Evolutionary conservation across 2,888 invertebrate species (phyloP).

Genomic region (Tipula lateralis): DNA sequence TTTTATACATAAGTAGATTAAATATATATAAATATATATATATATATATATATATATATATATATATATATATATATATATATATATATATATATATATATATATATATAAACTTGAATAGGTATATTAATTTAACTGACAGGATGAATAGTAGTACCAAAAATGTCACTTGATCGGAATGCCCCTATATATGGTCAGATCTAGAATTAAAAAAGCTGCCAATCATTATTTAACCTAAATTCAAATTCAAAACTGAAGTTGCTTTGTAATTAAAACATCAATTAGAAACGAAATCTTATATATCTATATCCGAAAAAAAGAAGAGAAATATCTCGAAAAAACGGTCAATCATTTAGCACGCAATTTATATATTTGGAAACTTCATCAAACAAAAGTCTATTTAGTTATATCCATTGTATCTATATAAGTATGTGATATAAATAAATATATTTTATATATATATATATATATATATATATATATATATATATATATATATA

Average conservation of each 20-base stretch:
- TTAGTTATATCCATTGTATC: neutral
- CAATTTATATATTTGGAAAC: constrained; percentile 1
- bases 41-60: no score
- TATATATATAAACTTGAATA: neutral
- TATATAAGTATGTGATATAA: neutral
- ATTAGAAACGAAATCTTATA: constrained; percentile 14
- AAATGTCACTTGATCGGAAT: neutral
- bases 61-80: no score
- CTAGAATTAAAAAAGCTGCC: neutral
- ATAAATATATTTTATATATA: no score
- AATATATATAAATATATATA: neutral
- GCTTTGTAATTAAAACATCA: constrained; percentile 9
- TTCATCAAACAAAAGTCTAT: constrained; percentile 19
- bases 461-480: no score
- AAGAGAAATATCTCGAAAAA: neutral
- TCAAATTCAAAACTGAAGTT: neutral
- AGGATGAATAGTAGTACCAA: neutral
- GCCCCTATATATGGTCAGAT: neutral
- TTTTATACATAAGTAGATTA: neutral
- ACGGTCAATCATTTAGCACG: constrained; percentile 24
- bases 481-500: no score
- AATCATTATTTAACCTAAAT: neutral
- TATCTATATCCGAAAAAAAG: neutral
- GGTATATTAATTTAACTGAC: neutral
- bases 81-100: no score